Conservation (phyloP, 2,888 invertebrate genomes). For the Calephelis perditalis region DNA sequence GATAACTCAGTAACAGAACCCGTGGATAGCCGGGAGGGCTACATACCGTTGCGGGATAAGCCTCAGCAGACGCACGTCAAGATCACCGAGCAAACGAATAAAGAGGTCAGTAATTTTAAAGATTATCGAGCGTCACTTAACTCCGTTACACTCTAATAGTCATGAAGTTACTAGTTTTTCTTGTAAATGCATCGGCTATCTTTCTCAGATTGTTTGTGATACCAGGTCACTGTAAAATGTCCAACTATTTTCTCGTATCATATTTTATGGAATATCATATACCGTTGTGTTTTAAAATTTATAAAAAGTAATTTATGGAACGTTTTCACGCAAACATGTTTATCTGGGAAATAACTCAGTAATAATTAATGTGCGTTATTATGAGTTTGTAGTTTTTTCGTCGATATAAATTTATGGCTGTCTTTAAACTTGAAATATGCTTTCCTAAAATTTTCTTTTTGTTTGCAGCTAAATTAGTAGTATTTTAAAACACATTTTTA, state of each 20-base stretch:
- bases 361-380: no score
- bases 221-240: not conserved
- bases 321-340: no score
- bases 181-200: conserved; percentile 16
- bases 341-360: no score
- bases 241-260: not conserved
- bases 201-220: conserved; percentile 6
- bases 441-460: no score
- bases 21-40: conserved; percentile 70
- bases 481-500: no score
- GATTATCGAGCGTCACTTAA: conserved; percentile 43
- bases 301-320: no score
- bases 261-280: no score
- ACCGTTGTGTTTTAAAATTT: no score
- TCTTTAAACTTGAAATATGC: no score
- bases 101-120: conserved; percentile 73
- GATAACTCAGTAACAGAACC: conserved; percentile 59
- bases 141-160: conserved; percentile 66
- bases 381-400: no score
- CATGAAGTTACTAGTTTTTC: conserved; percentile 27
- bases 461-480: no score
- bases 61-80: conserved; percentile 70
- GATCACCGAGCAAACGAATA: conserved; percentile 74
- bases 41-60: conserved; percentile 68
- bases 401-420: no score